Conservation (phyloP, 2,113 vertebrate species). For the Ptychochromis oligacanthus region DNA sequence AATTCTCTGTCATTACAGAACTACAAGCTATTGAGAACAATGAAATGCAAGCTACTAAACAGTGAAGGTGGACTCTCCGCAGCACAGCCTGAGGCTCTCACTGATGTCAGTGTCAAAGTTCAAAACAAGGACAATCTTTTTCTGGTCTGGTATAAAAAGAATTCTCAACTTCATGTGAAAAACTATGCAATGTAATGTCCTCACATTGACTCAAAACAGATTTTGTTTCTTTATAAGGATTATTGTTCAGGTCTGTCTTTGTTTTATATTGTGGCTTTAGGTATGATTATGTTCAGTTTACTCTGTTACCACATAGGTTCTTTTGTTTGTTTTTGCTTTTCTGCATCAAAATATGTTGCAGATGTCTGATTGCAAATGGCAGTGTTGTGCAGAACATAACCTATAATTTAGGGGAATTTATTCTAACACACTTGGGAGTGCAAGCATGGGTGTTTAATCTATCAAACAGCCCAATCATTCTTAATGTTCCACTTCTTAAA, state of each 20-base stretch:
- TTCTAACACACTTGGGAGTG: neutral
- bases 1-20: constrained; percentile 9
- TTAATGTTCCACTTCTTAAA: neutral
- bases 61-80: neutral
- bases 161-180: neutral
- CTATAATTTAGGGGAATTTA: neutral
- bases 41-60: neutral
- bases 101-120: constrained; percentile 19
- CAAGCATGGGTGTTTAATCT: neutral
- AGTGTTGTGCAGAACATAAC: neutral
- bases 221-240: neutral
- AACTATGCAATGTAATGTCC: neutral
- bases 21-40: neutral
- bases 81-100: neutral
- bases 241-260: neutral
- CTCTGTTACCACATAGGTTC: neutral
- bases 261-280: neutral
- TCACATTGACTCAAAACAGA: neutral
- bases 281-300: neutral
- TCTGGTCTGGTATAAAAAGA: neutral
- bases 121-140: neutral
- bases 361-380: neutral
- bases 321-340: neutral
- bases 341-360: constrained; percentile 3
- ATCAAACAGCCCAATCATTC: neutral